These are phyloP conservation scores for Stichodactyla helianthus DNA, from an alignment of 64 coral and sea anemone species.

Conservation along the genomic window DNA sequence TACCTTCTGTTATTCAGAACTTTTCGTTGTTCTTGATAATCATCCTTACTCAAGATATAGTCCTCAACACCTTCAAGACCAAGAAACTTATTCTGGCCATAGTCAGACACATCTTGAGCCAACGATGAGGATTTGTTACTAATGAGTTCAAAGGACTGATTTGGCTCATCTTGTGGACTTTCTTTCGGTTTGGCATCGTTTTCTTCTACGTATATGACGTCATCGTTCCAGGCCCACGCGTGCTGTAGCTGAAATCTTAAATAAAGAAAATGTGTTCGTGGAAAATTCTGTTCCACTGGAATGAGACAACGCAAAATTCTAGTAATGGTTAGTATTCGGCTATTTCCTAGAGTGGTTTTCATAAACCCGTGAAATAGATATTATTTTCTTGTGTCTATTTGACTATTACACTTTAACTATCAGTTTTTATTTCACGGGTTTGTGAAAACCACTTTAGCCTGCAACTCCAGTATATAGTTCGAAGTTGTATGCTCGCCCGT, in stretches of 20 bases:
- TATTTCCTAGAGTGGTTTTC: too few species aligned
- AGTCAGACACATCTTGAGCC: neutral
- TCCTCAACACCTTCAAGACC: slow-evolving; percentile 7
- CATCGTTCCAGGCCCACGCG: slow-evolving; percentile 19
- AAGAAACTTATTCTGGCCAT: slow-evolving; percentile 12
- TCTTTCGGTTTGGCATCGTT: neutral
- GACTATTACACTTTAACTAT: too few species aligned
- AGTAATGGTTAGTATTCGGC: too few species aligned
- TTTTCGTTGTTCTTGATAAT: slow-evolving; percentile 10
- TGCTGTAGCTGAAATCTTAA: neutral
- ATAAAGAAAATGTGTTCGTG: neutral
- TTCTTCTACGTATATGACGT: slow-evolving; percentile 20
- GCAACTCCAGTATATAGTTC: too few species aligned
- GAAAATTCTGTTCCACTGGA: neutral
- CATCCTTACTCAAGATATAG: slow-evolving; percentile 18
- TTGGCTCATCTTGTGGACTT: neutral
- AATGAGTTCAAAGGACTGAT: neutral
- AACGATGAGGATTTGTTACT: neutral
- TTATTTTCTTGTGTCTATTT: too few species aligned
- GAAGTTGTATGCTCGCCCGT: too few species aligned
- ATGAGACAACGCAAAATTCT: too few species aligned
- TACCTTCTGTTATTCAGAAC: neutral
- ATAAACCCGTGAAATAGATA: too few species aligned
- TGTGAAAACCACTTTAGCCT: too few species aligned
- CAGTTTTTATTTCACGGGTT: too few species aligned